These are phyloP conservation scores for Adelphocoris suturalis DNA, from an alignment of 2,888 invertebrate genomes.

Conservation along the genomic window DNA sequence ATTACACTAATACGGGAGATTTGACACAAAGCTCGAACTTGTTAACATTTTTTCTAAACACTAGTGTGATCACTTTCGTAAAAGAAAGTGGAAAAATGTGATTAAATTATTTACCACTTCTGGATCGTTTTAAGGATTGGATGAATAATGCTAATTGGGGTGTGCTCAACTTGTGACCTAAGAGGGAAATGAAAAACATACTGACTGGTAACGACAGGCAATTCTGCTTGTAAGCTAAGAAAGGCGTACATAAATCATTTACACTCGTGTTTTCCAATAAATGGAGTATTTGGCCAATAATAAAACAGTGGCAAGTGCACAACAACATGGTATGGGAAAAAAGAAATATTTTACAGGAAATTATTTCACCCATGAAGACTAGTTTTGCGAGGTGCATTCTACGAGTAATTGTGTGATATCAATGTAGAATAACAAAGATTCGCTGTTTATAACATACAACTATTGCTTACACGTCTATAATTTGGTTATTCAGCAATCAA, in stretches of 20 bases:
- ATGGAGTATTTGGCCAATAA: too few relatives aligned
- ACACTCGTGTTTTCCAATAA: too few relatives aligned
- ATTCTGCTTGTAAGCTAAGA: too few relatives aligned
- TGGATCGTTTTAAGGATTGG: not conserved
- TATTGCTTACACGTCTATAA: too few relatives aligned
- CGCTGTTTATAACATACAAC: too few relatives aligned
- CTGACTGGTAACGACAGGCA: not conserved
- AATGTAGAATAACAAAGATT: not conserved
- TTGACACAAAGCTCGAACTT: constrained; percentile 21
- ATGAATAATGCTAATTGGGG: not conserved
- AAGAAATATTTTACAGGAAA: too few relatives aligned
- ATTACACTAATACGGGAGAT: constrained; percentile 1
- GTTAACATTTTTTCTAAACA: constrained; percentile 2
- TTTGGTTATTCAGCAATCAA: too few relatives aligned
- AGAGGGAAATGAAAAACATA: not conserved
- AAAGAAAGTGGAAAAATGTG: constrained; percentile 34
- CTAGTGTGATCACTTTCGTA: constrained; percentile 24
- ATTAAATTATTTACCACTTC: not conserved
- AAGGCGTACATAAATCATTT: too few relatives aligned
- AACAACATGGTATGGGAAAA: too few relatives aligned
- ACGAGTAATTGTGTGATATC: not conserved
- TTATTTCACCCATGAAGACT: not conserved
- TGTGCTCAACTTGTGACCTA: constrained; percentile 1
- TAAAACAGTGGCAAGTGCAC: too few relatives aligned
- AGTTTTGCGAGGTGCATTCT: not conserved